Base-by-base conservation (phyloP, 1,140 invertebrate genomes). In the Musca domestica region DNA sequence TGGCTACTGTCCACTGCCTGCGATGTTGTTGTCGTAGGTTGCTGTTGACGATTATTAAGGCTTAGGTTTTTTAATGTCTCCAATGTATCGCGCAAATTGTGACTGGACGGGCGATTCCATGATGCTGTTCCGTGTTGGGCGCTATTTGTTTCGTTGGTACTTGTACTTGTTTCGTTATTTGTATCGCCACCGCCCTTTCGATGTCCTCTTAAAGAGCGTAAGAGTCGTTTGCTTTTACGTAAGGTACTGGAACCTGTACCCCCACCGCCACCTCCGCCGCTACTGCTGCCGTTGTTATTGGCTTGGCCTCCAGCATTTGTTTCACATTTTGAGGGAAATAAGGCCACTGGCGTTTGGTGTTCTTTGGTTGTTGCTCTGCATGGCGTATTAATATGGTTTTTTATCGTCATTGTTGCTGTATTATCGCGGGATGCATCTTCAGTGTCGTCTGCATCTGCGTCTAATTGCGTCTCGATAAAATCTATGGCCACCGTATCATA, bases 391-490 rank as follows among this genome's bases (percentile, higher is more conserved):
- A 48, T 64, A 49, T 64, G 46, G 41, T 64, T 64, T 48, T 41
- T 64, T 64, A 64, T 64, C 22, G 47, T 48, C 47, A 23, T 54
- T 20, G 65, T 54, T 61, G 56, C 10, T 10, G 12, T n/a, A n/a
- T 41, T 61, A 61, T 61, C 56, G 19, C n/a, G n/a, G 30, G 56
- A 22, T 19, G 14, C 54, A 27, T 61, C 67, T 69, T 72, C 76
- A 69, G 74, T 74, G 70, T 77, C 76, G 70, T 77, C 76, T 69
- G 46, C 48, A 66, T 66, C 64, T 47, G 66, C 74, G 69, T 74
- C 77, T 75, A 80, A 79, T 79, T 80, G 77, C 72, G 70, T 72
- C 66, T 73, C 72, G 77, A 80, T 80, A 80, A 80, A 77, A 80
- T 80, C 77, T 65, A 68, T 70, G 54, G 72, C 72, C 27, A 75